Base-by-base conservation (phyloP, 2,797 vertebrate species). In the Artibeus lituratus region DNA sequence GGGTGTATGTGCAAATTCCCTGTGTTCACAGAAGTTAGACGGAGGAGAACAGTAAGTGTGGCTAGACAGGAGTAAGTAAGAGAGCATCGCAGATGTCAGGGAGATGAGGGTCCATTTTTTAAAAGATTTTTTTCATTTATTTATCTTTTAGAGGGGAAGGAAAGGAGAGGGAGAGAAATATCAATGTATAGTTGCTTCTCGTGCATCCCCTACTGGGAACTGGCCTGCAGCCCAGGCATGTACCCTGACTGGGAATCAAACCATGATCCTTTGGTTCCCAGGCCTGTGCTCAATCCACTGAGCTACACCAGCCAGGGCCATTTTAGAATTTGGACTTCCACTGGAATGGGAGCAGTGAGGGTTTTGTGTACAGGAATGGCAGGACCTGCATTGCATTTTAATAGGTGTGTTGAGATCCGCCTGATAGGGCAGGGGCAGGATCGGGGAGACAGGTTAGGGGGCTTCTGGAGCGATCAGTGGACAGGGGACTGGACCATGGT, bases 401-500 rank as follows among this genome's bases (percentile, higher is more conserved):
- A 53, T 29, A 44, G 44, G 35, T 22, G 55, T 24, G 24, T 10
- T 59, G 14, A 93, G 26, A 81, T 59, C 24, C 51, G 5, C 29
- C 62, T 14, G 6, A 18, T 0, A 18, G 74, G 21, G 8, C 4
- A 11, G 55, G 35, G 22, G 35, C n/a, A 53, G 69, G 80, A 70
- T 16, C 11, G 44, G 21, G 2, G 57, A 53, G 39, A 57, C 8
- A 0, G 42, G 11, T 29, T n/a, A 22, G 53, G 49, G 35, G 26
- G 67, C 3, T n/a, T 2, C 18, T 8, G 15, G 62, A 59, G 49
- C 2, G n/a, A 59, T 51, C 37, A 49, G 57, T 44, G 1, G 37
- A 29, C 1, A 1, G 47, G 7, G 47, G 24, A 10, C 35, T 49
- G 24, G 39, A 29, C 26, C 18, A 7, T 0, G 22, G 51, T 24